phyloP scores from a whole-genome alignment of 37 sponge, comb jelly and placozoan genomes.

The Dysidea cf. avara region DNA sequence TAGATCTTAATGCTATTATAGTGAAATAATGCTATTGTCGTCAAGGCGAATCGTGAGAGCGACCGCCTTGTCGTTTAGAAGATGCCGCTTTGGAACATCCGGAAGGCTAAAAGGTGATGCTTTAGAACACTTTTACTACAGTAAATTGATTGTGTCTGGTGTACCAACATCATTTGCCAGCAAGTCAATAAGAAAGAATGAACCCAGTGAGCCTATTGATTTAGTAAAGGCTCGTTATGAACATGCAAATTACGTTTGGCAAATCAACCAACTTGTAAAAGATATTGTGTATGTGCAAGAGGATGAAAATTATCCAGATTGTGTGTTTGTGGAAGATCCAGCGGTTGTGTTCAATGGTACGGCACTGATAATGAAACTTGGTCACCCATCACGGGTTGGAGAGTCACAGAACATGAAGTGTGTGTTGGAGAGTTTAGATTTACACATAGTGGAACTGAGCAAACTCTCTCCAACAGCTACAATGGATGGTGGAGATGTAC shows the following conservation, averaged over 20 bases:
- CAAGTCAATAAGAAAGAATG: slow-evolving; percentile 39
- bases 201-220: slow-evolving; percentile 35
- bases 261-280: slow-evolving; percentile 23
- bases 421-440: slow-evolving; percentile 37
- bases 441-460: slow-evolving; percentile 58
- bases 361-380: slow-evolving; percentile 63
- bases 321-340: slow-evolving; percentile 88
- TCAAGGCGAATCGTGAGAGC: no score
- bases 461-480: slow-evolving; percentile 53
- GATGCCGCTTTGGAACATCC: no score
- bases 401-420: slow-evolving; percentile 48
- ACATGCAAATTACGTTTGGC: slow-evolving; percentile 59
- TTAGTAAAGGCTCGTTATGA: slow-evolving; percentile 60
- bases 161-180: slow-evolving; percentile 47
- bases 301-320: slow-evolving; percentile 79
- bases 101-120: no score
- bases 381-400: slow-evolving; percentile 56
- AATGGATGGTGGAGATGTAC: slow-evolving; percentile 92
- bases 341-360: slow-evolving; percentile 60
- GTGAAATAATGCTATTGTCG: no score
- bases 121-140: slow-evolving; percentile 37
- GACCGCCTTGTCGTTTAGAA: no score
- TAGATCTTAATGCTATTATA: no score
- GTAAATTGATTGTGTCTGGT: slow-evolving; percentile 55
- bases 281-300: slow-evolving; percentile 51